These are phyloP conservation scores for Neolamprologus modestus DNA, from an alignment of 2,113 vertebrate genomes.

Conservation along the genomic window DNA sequence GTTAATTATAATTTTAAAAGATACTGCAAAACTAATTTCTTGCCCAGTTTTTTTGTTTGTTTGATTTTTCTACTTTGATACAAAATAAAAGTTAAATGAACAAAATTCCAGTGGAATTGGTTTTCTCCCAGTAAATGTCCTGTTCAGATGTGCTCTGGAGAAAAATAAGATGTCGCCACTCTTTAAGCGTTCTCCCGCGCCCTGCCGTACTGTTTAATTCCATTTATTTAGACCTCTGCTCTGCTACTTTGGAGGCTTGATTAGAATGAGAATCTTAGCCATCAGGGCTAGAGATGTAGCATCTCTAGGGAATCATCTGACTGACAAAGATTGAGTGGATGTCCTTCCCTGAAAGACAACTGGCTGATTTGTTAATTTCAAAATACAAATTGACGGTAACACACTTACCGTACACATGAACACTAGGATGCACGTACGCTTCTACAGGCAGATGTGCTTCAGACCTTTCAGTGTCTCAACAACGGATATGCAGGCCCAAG, in stretches of 20 bases:
- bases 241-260: constrained; percentile 47
- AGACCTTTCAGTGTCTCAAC: constrained; percentile 2
- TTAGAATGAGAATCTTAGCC: constrained; percentile 53
- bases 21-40: not conserved
- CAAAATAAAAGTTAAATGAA: not conserved
- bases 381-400: constrained; percentile 56
- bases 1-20: not conserved
- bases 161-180: constrained; percentile 7
- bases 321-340: constrained; percentile 63
- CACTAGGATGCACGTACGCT: not conserved
- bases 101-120: not conserved
- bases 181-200: not conserved
- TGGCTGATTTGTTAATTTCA: constrained; percentile 58
- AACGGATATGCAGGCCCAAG: constrained; percentile 45
- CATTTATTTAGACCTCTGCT: constrained; percentile 47
- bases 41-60: not conserved
- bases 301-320: constrained; percentile 50
- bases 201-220: constrained; percentile 39
- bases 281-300: not conserved
- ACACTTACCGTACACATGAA: constrained; percentile 18
- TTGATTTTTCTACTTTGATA: not conserved
- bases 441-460: not conserved
- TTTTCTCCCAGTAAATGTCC: not conserved
- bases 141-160: not conserved
- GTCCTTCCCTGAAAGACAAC: constrained; percentile 64